A percentile compares a stretch with the other conserved stretches of the same genome.
Evolutionary conservation across 2,797 vertebrate species (phyloP).

Genomic region (Salarias fasciatus): DNA sequence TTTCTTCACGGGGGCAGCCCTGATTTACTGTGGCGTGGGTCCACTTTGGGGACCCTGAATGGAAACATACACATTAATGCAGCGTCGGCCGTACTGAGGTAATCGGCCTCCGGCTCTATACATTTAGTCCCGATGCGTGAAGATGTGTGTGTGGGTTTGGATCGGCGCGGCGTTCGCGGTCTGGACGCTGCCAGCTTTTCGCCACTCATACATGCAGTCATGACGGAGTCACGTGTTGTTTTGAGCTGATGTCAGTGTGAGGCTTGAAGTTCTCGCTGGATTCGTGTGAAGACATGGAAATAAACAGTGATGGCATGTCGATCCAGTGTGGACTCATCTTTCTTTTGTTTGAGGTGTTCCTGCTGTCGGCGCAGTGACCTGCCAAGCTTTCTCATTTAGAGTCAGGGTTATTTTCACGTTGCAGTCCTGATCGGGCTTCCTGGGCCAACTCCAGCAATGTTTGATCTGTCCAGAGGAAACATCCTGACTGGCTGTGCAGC

Average conservation of each 20-base stretch:
- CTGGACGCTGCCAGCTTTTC: constrained; percentile 8
- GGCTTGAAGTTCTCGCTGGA: constrained; percentile 3
- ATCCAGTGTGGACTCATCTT: background rate
- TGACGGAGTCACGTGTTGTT: background rate
- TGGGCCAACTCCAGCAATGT: constrained; percentile 2
- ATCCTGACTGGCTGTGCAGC: background rate
- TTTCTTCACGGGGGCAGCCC: constrained; percentile 41
- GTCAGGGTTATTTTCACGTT: too few relatives aligned
- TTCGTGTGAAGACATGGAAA: constrained; percentile 52
- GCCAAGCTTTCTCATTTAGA: too few relatives aligned
- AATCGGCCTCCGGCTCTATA: constrained; percentile 19
- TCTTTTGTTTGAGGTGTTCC: constrained; percentile 4
- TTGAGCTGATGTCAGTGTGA: constrained; percentile 36
- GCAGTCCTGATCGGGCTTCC: constrained; percentile 1
- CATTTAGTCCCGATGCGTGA: constrained; percentile 5
- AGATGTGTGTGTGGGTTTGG: constrained; percentile 17
- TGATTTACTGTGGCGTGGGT: constrained; percentile 25
- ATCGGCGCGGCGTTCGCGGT: background rate
- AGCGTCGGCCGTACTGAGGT: constrained; percentile 36
- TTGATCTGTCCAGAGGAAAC: constrained; percentile 8
- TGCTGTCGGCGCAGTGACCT: constrained; percentile 12
- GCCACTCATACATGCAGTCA: background rate
- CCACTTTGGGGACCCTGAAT: constrained; percentile 39
- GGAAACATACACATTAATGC: constrained; percentile 47
- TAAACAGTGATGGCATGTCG: constrained; percentile 50